Base-by-base conservation (phyloP, 1,140 invertebrate species). In the Lethrus apterus region DNA sequence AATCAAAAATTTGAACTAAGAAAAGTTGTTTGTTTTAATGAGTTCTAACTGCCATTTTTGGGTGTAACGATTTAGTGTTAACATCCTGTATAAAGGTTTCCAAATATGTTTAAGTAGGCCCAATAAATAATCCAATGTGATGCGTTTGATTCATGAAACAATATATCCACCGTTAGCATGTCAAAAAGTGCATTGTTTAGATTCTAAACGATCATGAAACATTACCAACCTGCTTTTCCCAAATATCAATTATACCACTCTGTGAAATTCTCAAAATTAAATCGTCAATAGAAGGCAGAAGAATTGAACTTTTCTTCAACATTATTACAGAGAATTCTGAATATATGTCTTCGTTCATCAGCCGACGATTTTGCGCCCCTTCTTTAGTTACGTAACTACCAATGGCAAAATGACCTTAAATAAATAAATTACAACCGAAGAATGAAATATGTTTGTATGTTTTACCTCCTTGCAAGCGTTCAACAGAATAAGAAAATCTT, bases 311-410 rank as follows among this genome's bases (percentile, higher is more conserved):
- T 55, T 77, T 78, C n/a, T 69, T 63, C 46, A 70, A 46, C 73
- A 76, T 75, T 7, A 72, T 52, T 11, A 76, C 67, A 55, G 71
- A 73, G 34, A 74, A 65, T 51, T 76, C 75, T 58, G 69, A 77
- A 51, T 77, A 77, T 44, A 77, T 68, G 56, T 77, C 70, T 51
- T 76, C 67, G 21, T 64, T 50, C 72, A 78, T 76, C 23, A 75
- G 50, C 33, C 70, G 70, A 35, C 70, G 67, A 47, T 71, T 62
- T 24, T 64, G 51, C 2, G 73, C 61, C 4, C 67, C 66, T 41
- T 76, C 68, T 45, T 71, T 64, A 2, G 69, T 70, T 32, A 78
- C 69, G 48, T 77, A 78, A 11, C 71, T 68, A 18, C 74, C 75
- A 50, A 76, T 70, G 9, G 75, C 75, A 57, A 68, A 78, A 51